Evolutionary conservation across 2,113 vertebrate genomes (phyloP), one percentile per base, ranked within the genome.

Genomic region (Anarhynchus alexandrinus): DNA sequence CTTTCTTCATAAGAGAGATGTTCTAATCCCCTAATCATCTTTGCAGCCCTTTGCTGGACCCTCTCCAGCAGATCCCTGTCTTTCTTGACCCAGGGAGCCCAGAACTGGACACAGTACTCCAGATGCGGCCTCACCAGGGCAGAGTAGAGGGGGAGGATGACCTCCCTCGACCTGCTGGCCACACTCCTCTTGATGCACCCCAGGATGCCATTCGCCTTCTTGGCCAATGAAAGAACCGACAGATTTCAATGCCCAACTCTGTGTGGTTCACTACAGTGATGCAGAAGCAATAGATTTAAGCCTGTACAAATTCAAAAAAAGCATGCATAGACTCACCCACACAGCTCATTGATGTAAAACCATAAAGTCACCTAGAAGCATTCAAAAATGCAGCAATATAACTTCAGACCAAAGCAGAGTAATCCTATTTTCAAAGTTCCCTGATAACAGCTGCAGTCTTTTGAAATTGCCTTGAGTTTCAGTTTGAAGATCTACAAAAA

Each of bases 401-500:
- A 96, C 93, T 97, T 92, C 73, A 94, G 91, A 97, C 86, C 86
- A 94, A 95, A 96, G 89, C 84, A 57, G 67, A 90, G 65, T 87
- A 95, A 96, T 96, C 91, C 94, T 93, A 57, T 94, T 96, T 95
- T 97, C 94, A 96, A 96, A 96, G 95, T 79, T 69, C 61, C 80
- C 77, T 82, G 96, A 96, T 96, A 96, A 96, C 73, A 94, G 91
- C 94, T 89, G 86, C 83, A 86, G 61, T 26, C 91, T 91, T 96
- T 96, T 96, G 95, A 96, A 92, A 92, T 89, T 84, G 86, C 78
- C 93, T 92, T 82, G 69, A 94, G 95, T 96, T 94, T 71, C 91
- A 76, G 88, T 91, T 70, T 94, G 94, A 97, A 91, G 91, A 95
- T 88, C 88, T 95, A 95, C 96, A 97, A 93, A 97, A 96, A 97